A percentile compares a stretch with the other conserved stretches of the same genome.
phyloP scores from a whole-genome alignment of 2,888 invertebrate genomes.

The Machimus atricapillus region DNA sequence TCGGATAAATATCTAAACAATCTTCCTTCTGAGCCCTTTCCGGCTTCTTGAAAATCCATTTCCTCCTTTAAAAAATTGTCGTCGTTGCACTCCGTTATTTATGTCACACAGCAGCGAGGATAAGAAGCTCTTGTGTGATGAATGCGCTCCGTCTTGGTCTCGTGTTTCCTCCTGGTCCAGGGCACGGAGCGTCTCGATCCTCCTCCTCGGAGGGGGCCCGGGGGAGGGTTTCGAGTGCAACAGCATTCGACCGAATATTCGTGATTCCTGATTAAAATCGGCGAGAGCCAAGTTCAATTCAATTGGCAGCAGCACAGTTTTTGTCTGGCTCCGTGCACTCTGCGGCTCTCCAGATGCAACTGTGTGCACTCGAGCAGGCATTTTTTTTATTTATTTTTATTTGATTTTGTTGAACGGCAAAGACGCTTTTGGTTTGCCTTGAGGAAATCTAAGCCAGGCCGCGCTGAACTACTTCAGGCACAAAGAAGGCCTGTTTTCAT shows the following conservation, averaged over 20 bases:
- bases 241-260: conserved; percentile 19
- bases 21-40: not conserved
- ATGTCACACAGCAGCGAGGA: conserved; percentile 1
- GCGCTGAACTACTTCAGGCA: not conserved
- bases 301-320: conserved; percentile 27
- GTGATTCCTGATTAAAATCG: conserved; percentile 41
- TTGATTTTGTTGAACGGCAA: not conserved
- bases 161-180: not conserved
- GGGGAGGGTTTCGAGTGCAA: not conserved
- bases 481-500: not conserved
- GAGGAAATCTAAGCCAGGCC: not conserved
- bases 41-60: not conserved
- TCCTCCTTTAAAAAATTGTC: not conserved
- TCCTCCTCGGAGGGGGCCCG: not conserved
- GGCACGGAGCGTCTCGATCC: not conserved
- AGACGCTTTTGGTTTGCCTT: not conserved
- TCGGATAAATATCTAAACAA: not conserved
- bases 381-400: too few species aligned
- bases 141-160: not conserved
- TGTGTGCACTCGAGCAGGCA: conserved; percentile 3
- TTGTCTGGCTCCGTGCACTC: conserved; percentile 6
- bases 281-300: conserved; percentile 39
- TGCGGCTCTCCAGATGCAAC: not conserved
- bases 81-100: not conserved
- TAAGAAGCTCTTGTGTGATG: conserved; percentile 22